These are phyloP conservation scores for Phaonia tiefii DNA, from an alignment of 2,888 invertebrate species.

Conservation along the genomic window DNA sequence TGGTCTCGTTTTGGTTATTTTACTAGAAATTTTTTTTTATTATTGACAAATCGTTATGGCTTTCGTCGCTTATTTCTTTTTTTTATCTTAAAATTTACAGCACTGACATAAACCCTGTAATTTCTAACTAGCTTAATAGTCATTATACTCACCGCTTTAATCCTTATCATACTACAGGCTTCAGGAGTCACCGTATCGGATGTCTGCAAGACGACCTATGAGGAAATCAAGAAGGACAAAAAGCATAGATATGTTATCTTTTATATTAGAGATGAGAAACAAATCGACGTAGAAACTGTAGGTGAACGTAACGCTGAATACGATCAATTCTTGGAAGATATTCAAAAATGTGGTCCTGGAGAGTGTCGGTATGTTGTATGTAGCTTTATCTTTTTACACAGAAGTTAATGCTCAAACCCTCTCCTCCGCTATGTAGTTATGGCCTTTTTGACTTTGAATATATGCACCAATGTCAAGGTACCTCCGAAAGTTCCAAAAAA, in stretches of 20 bases:
- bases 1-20: no score
- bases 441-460: conserved; percentile 99
- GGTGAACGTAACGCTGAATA: conserved; percentile 95
- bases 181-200: conserved; percentile 98
- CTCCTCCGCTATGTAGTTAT: conserved; percentile 83
- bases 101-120: no score
- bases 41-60: no score
- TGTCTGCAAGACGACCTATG: conserved; percentile 96
- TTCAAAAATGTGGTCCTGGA: conserved; percentile 93
- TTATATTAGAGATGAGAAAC: conserved; percentile 96
- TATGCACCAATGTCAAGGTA: conserved; percentile 98
- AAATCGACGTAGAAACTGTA: conserved; percentile 96
- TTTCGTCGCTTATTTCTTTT: no score
- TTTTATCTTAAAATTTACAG: no score
- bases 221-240: conserved; percentile 98
- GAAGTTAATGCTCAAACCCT: conserved; percentile 10
- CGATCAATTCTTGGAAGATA: conserved; percentile 95
- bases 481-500: conserved; percentile 98
- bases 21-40: no score
- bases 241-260: conserved; percentile 98
- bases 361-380: conserved; percentile 93
- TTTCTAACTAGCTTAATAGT: conserved; percentile 46
- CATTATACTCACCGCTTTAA: conserved; percentile 2
- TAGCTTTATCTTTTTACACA: conserved; percentile 15
- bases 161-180: conserved; percentile 84